A percentile compares a stretch with the other conserved stretches of the same genome.
These are phyloP conservation scores for Pherbina coryleti DNA, from an alignment of 2,888 invertebrate genomes.

Conservation along the genomic window DNA sequence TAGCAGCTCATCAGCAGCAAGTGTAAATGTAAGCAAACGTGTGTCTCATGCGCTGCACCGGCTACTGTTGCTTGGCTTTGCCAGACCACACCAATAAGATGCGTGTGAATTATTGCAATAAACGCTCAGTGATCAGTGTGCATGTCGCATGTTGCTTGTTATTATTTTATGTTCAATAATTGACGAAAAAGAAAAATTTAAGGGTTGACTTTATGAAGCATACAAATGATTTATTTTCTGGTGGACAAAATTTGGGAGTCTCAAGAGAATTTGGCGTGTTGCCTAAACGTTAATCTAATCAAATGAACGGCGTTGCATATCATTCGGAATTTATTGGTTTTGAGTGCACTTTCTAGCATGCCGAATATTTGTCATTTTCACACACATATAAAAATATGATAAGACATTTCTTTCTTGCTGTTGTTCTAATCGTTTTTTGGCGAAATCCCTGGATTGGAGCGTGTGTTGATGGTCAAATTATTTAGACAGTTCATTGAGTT, in stretches of 20 bases:
- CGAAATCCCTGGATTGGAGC: background rate
- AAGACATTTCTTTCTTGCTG: background rate
- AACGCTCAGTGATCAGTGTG: background rate
- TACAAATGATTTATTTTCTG: background rate
- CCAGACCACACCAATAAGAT: slow-evolving; percentile 2
- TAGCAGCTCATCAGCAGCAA: slow-evolving; percentile 33
- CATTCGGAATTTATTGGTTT: slow-evolving; percentile 10
- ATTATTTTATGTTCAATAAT: slow-evolving; percentile 21
- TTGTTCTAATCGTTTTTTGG: background rate
- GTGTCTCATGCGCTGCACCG: background rate
- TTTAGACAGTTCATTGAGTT: slow-evolving; percentile 8
- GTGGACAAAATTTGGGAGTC: background rate
- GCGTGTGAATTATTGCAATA: slow-evolving; percentile 27
- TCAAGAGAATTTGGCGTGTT: background rate
- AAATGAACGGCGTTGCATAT: background rate
- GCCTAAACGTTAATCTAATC: background rate
- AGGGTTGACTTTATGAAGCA: slow-evolving; percentile 13
- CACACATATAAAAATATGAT: background rate
- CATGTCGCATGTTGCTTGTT: background rate
- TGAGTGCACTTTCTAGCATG: background rate
- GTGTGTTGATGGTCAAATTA: background rate
- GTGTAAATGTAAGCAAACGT: slow-evolving; percentile 33
- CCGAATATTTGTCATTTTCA: background rate
- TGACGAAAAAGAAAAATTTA: background rate
- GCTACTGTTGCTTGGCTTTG: background rate